These are phyloP conservation scores for Pseudocheirus occidentalis DNA, from an alignment of 2,797 vertebrate species.

Conservation along the genomic window DNA sequence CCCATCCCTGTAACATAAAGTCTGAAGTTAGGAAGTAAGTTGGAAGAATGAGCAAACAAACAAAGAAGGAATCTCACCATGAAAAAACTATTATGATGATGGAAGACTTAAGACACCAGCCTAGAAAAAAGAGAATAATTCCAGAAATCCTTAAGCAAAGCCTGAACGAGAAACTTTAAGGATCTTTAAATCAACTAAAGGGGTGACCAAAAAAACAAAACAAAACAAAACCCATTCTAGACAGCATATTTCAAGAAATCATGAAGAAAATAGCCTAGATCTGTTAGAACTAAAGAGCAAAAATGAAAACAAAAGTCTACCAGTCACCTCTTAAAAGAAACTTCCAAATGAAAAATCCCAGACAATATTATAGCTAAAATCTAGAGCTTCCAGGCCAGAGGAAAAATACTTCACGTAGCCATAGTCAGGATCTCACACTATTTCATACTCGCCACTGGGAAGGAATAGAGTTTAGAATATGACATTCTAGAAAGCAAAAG, in stretches of 20 bases:
- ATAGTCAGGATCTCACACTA: neutral
- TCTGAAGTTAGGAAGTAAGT: neutral
- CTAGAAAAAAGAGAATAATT: neutral
- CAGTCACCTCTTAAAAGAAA: neutral
- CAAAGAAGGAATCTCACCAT: neutral
- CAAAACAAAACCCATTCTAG: no score
- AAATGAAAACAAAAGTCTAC: neutral
- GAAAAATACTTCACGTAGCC: neutral
- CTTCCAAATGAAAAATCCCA: neutral
- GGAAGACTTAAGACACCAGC: no score
- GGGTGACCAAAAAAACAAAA: neutral
- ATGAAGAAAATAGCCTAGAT: neutral
- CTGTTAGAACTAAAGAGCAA: neutral
- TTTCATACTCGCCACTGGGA: neutral
- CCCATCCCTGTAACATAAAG: neutral
- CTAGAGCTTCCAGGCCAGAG: neutral
- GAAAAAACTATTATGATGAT: no score
- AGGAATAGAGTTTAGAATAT: neutral
- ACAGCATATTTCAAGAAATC: neutral
- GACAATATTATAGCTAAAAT: neutral
- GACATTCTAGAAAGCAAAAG: neutral
- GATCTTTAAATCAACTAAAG: neutral
- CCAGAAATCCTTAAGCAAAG: neutral
- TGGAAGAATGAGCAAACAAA: neutral
- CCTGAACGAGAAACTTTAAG: neutral